Conservation (phyloP, 2,888 invertebrate genomes). For the Drosophila tripunctata region DNA sequence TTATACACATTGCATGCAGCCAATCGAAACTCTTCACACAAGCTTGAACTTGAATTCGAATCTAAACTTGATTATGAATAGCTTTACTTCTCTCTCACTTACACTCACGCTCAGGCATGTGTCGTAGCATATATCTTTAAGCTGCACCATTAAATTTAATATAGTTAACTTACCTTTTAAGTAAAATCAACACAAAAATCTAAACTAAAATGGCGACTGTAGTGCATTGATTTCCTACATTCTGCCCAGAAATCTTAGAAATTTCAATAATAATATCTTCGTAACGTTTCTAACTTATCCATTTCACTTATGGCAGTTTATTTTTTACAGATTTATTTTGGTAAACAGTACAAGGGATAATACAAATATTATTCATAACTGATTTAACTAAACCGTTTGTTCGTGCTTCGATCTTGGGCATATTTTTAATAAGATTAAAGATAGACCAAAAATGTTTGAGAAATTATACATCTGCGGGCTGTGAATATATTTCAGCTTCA, state of each 20-base stretch:
- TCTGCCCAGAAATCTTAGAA: too few relatives aligned
- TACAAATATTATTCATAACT: too few relatives aligned
- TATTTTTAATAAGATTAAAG: too few relatives aligned
- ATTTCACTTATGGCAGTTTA: too few relatives aligned
- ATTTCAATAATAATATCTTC: too few relatives aligned
- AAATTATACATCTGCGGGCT: neutral
- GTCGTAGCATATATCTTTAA: conserved; percentile 1
- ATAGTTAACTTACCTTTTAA: conserved; percentile 7
- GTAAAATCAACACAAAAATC: conserved; percentile 1
- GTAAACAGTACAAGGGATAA: too few relatives aligned
- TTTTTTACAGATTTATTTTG: too few relatives aligned
- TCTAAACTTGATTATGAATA: conserved; percentile 36
- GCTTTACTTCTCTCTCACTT: conserved; percentile 17
- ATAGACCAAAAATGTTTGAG: too few relatives aligned
- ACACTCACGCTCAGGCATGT: conserved; percentile 31
- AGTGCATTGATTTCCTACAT: too few relatives aligned
- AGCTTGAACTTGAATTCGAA: conserved; percentile 43
- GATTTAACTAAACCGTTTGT: too few relatives aligned
- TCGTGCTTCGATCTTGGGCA: too few relatives aligned
- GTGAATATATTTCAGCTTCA: conserved; percentile 3
- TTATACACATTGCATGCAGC: conserved; percentile 45
- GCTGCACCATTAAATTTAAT: conserved; percentile 15
- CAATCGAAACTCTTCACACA: conserved; percentile 44
- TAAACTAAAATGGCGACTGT: conserved; percentile 13
- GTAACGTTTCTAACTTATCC: too few relatives aligned